phyloP scores from a whole-genome alignment of 2,113 vertebrate genomes.

The Turdus rufiventris region DNA sequence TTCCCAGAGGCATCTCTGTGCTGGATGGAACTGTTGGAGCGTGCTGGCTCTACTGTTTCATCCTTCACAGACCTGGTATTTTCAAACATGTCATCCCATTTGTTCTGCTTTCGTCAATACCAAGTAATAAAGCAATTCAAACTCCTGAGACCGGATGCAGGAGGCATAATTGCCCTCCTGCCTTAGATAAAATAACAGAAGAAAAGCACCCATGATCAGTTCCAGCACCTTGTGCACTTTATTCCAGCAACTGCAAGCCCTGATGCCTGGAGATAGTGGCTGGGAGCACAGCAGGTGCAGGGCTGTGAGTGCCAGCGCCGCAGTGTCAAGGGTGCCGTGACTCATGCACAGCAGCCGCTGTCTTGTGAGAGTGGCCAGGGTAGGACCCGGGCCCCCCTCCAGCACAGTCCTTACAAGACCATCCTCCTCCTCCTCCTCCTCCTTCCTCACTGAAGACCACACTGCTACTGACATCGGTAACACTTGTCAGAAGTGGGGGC shows the following conservation, averaged over 20 bases:
- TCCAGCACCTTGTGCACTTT: not conserved
- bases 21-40: not conserved
- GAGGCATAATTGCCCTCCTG: not conserved
- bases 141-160: not conserved
- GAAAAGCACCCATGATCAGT: not conserved
- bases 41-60: not conserved
- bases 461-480: not conserved
- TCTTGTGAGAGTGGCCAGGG: not conserved
- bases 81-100: slow-evolving; percentile 67
- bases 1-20: slow-evolving; percentile 63
- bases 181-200: not conserved
- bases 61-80: slow-evolving; percentile 54
- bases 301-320: fast-evolving
- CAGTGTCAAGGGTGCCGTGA: fast-evolving
- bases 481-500: not conserved
- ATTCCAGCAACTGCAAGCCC: not conserved
- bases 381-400: not conserved
- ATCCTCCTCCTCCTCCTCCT: not conserved
- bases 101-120: slow-evolving; percentile 51
- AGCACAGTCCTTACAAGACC: not conserved
- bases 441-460: not conserved
- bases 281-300: not conserved
- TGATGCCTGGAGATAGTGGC: not conserved
- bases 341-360: fast-evolving
- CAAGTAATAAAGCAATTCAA: not conserved